These are phyloP conservation scores for Hyperoodon ampullatus DNA, from an alignment of 2,113 vertebrate genomes.

Conservation along the genomic window DNA sequence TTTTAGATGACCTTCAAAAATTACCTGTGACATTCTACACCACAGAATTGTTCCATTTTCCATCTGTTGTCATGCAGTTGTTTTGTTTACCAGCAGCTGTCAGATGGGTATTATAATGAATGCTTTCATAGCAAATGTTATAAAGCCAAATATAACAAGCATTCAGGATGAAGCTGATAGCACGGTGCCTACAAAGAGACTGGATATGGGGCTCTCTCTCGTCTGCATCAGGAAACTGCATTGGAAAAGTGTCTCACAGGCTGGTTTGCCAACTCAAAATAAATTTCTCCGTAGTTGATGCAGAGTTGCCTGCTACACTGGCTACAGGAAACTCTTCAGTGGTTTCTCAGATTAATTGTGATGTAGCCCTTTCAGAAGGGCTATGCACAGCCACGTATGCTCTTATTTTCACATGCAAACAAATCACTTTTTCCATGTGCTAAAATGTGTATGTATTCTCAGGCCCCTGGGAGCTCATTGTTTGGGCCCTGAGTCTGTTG, in stretches of 20 bases:
- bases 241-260: not conserved
- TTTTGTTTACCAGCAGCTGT: slow-evolving; percentile 49
- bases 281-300: not conserved
- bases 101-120: slow-evolving; percentile 8
- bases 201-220: not conserved
- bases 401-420: not conserved
- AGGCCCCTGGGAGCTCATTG: too few relatives aligned
- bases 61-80: slow-evolving; percentile 38
- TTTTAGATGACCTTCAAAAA: not conserved
- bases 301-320: not conserved
- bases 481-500: not conserved
- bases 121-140: not conserved
- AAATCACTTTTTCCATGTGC: not conserved
- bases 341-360: not conserved
- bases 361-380: not conserved
- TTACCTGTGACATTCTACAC: not conserved
- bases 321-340: not conserved
- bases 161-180: not conserved
- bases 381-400: too few relatives aligned
- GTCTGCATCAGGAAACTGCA: not conserved
- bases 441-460: not conserved
- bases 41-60: not conserved
- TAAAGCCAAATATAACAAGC: not conserved
- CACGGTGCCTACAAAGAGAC: not conserved
- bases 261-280: not conserved